Conservation (phyloP, 2,888 invertebrate species). For the Serrognathus titanus region DNA sequence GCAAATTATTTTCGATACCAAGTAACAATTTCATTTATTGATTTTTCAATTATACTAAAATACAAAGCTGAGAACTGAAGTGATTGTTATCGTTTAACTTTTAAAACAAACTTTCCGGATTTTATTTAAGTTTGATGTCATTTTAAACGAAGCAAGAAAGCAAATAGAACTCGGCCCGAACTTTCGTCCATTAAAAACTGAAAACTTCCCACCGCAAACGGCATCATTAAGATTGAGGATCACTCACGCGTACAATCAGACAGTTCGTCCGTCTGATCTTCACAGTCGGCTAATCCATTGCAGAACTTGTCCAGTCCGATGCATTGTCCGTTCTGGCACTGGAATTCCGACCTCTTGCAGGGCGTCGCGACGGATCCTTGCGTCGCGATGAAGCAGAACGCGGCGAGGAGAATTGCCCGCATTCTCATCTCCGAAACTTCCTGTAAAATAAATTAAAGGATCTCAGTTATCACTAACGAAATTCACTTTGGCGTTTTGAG, state of each 20-base stretch:
- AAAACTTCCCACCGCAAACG: too few relatives aligned
- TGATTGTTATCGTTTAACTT: neutral
- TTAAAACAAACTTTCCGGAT: neutral
- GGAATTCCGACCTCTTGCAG: constrained; percentile 50
- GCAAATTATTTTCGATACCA: too few relatives aligned
- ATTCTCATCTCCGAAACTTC: constrained; percentile 1
- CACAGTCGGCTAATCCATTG: constrained; percentile 74
- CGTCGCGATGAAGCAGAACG: neutral
- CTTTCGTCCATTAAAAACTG: too few relatives aligned
- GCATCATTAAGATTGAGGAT: neutral
- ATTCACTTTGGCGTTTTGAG: too few relatives aligned
- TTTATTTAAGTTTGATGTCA: neutral
- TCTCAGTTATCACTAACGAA: neutral
- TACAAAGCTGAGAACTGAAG: neutral
- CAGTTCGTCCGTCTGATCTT: constrained; percentile 74
- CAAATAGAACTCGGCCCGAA: neutral
- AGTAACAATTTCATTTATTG: too few relatives aligned
- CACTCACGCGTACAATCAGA: constrained; percentile 74
- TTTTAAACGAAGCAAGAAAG: neutral
- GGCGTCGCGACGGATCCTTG: constrained; percentile 6
- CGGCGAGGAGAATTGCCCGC: neutral
- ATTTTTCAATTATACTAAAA: too few relatives aligned
- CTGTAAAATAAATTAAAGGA: neutral
- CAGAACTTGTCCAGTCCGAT: constrained; percentile 72
- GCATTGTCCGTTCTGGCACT: constrained; percentile 56